Evolutionary conservation across 2,113 vertebrate species (phyloP), one percentile per base, ranked within the genome.

Genomic region (Sander vitreus): DNA sequence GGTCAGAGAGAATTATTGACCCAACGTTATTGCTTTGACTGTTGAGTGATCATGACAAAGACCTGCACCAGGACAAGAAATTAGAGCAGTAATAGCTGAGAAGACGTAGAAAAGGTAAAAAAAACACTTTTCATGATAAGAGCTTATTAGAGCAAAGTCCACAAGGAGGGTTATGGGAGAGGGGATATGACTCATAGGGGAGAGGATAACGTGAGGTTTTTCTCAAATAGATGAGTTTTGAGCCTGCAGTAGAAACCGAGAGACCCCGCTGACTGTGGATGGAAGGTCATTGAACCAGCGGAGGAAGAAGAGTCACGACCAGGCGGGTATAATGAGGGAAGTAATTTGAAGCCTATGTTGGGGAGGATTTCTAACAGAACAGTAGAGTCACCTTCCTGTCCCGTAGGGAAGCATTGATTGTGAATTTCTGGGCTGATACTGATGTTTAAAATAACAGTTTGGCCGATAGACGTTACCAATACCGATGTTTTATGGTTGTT

Each of bases 1-100:
- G 54, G 58, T 55, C 45, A 48, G 4, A 43, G 48, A 27, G n/a
- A 4, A 5, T 9, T 27, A 23, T 10, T 64, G 53, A 69, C 39
- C 72, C 33, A 55, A 53, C 71, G 47, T 60, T 48, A 73, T 73
- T 76, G 57, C 67, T 74, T 63, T 82, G 70, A 85, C 54, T 33
- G 19, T 3, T 47, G 16, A 82, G 70, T 51, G 25, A 76, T 47
- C 1, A 4, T 5, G 30, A 75, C 64, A 65, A 71, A 78, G 9
- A 58, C 15, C 13, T 33, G 33, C 4, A 27, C 30, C 6, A n/a
- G 2, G 39, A 78, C 59, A 53, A 54, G 23, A 67, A 65, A 25
- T 14, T 19, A 7, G 59, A 55, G 63, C 12, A 57, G 18, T 50
- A 68, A 3, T 15, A 33, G 50, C 45, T 1, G 0, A 75, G 57